A percentile compares a stretch with the other conserved stretches of the same genome.
Evolutionary conservation across 2,888 invertebrate genomes (phyloP).

Genomic region (Dryomyza anilis): DNA sequence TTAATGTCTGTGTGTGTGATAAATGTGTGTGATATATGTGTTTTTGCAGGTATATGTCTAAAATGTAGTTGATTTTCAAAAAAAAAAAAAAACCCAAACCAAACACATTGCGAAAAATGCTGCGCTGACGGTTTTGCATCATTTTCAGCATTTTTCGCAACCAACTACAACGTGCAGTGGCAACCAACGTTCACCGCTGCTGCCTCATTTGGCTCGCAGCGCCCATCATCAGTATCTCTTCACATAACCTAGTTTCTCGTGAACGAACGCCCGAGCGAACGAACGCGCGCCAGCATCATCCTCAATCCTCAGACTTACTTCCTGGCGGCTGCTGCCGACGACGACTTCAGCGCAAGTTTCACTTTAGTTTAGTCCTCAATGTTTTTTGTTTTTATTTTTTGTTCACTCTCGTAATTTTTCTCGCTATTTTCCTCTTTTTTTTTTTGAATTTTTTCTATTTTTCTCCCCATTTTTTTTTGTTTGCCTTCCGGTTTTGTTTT

Average conservation of each 20-base stretch:
- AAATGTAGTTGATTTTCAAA: too few relatives aligned
- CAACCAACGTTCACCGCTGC: neutral
- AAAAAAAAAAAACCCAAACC: too few relatives aligned
- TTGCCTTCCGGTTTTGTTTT: neutral
- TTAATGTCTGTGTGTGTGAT: too few relatives aligned
- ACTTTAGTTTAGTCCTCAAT: neutral
- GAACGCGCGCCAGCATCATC: too few relatives aligned
- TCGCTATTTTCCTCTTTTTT: neutral
- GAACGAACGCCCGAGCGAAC: too few relatives aligned
- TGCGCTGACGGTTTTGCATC: slow-evolving; percentile 24
- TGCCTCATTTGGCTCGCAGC: neutral
- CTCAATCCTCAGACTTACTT: too few relatives aligned
- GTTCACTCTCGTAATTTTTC: slow-evolving; percentile 42
- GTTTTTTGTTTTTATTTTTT: slow-evolving; percentile 37
- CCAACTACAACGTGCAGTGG: neutral
- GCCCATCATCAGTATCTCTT: neutral
- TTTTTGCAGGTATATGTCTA: slow-evolving; percentile 23
- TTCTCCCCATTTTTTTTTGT: neutral
- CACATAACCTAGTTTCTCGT: slow-evolving; percentile 9
- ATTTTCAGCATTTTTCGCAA: neutral
- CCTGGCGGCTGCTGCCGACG: too few relatives aligned
- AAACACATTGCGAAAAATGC: slow-evolving; percentile 17
- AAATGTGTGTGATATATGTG: too few relatives aligned
- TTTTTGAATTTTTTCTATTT: neutral
- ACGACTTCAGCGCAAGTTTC: too few relatives aligned